These are phyloP conservation scores for Eudasyphora cyanicolor DNA, from an alignment of 2,888 invertebrate species.

Conservation along the genomic window DNA sequence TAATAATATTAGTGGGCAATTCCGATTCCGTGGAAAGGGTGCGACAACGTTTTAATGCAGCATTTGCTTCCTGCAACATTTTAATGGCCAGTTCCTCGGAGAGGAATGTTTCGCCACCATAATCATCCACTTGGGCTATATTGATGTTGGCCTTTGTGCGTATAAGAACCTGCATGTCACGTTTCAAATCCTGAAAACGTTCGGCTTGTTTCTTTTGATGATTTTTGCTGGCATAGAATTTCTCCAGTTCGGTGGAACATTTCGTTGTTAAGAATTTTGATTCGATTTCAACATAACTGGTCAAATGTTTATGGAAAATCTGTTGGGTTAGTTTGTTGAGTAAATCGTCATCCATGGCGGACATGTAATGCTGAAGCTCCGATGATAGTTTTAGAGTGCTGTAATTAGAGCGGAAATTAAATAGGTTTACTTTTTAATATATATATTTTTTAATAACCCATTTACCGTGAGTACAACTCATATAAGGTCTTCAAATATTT, in stretches of 20 bases:
- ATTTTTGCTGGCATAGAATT: slow-evolving; percentile 94
- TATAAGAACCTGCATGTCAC: slow-evolving; percentile 96
- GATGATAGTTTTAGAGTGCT: slow-evolving; percentile 88
- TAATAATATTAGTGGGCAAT: slow-evolving; percentile 87
- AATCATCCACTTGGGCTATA: slow-evolving; percentile 96
- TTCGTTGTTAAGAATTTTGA: slow-evolving; percentile 89
- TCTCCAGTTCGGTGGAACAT: slow-evolving; percentile 87
- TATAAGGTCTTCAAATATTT: slow-evolving; percentile 93
- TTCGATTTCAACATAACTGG: slow-evolving; percentile 90
- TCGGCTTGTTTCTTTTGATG: slow-evolving; percentile 97
- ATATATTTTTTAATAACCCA: neutral
- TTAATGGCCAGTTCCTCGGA: slow-evolving; percentile 96
- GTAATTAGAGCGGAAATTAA: slow-evolving; percentile 69
- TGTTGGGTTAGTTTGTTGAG: slow-evolving; percentile 89
- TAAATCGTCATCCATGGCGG: slow-evolving; percentile 89
- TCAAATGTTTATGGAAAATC: slow-evolving; percentile 90
- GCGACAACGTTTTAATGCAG: slow-evolving; percentile 93
- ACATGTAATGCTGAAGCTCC: slow-evolving; percentile 87
- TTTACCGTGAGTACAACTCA: slow-evolving; percentile 92
- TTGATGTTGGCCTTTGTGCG: slow-evolving; percentile 95
- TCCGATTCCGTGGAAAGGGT: slow-evolving; percentile 90
- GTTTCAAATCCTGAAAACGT: slow-evolving; percentile 93
- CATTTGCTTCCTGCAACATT: slow-evolving; percentile 93
- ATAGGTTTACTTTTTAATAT: neutral
- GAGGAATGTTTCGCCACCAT: slow-evolving; percentile 97